phyloP scores from a whole-genome alignment of 2,113 vertebrate genomes.

The Mionectes macconnelli region DNA sequence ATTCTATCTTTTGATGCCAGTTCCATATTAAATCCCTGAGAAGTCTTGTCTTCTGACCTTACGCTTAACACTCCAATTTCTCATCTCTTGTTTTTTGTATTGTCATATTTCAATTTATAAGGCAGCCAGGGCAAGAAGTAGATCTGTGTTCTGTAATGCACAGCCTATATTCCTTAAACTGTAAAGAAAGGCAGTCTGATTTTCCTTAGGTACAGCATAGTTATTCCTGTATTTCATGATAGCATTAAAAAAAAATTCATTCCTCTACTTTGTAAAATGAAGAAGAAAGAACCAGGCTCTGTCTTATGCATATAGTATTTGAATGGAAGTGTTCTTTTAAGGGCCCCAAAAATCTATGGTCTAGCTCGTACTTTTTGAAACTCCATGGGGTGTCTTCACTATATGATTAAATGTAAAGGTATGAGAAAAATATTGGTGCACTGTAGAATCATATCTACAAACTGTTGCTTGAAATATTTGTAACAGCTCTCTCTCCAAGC shows the following conservation, averaged over 20 bases:
- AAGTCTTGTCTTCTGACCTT: neutral
- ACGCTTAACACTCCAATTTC: neutral
- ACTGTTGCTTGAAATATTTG: slow-evolving; percentile 34
- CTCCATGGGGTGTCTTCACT: neutral
- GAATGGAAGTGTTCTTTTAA: neutral
- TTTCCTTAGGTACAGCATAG: neutral
- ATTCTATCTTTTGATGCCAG: neutral
- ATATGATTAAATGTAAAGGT: neutral
- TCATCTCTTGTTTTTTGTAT: neutral
- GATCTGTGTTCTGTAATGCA: neutral
- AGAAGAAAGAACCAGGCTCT: neutral
- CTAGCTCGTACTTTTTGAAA: neutral
- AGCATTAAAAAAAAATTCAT: neutral
- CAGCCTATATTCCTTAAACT: neutral
- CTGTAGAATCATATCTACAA: neutral
- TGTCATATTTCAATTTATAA: neutral
- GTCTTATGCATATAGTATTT: neutral
- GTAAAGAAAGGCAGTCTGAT: neutral
- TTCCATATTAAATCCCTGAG: neutral
- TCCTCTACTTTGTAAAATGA: neutral
- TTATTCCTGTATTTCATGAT: neutral
- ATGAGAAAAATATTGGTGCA: neutral
- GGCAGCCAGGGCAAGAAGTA: neutral
- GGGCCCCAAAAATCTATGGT: neutral
- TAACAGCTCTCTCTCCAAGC: slow-evolving; percentile 20